Percentiles rank a stretch among this genome's conserved stretches.
Conservation (phyloP, 2,888 invertebrate species). For the Sepioteuthis lessoniana region DNA sequence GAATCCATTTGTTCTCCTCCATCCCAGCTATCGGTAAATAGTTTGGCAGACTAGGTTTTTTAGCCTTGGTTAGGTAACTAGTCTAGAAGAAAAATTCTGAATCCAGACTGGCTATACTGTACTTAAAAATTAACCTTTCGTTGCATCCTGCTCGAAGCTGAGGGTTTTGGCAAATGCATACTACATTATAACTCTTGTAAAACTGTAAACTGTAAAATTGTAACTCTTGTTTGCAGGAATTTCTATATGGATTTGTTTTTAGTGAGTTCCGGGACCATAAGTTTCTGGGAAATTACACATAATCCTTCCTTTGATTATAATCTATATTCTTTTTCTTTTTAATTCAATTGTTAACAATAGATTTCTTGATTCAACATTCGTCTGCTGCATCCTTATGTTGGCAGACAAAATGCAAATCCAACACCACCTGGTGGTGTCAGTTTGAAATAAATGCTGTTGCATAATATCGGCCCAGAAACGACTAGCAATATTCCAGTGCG, state of each 20-base stretch:
- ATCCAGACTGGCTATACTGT: no score
- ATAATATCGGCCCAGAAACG: neutral
- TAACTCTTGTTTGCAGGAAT: no score
- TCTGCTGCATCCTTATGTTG: neutral
- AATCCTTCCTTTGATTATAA: neutral
- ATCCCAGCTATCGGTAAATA: no score
- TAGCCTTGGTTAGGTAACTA: no score
- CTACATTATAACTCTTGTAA: neutral
- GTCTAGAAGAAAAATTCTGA: no score
- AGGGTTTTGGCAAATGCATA: neutral
- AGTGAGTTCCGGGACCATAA: neutral
- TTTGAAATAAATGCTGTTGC: neutral
- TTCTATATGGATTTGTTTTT: neutral
- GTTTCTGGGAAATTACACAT: neutral
- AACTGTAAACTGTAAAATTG: no score
- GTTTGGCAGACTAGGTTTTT: no score
- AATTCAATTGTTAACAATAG: neutral
- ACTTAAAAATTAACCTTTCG: no score
- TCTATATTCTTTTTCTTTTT: neutral
- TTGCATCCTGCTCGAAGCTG: no score
- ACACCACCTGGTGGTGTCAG: slow-evolving; percentile 15
- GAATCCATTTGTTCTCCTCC: no score
- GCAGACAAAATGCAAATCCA: neutral
- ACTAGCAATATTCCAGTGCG: neutral
- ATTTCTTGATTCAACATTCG: neutral